Conservation (phyloP, 2,888 invertebrate genomes). For the Coenonympha glycerion region DNA sequence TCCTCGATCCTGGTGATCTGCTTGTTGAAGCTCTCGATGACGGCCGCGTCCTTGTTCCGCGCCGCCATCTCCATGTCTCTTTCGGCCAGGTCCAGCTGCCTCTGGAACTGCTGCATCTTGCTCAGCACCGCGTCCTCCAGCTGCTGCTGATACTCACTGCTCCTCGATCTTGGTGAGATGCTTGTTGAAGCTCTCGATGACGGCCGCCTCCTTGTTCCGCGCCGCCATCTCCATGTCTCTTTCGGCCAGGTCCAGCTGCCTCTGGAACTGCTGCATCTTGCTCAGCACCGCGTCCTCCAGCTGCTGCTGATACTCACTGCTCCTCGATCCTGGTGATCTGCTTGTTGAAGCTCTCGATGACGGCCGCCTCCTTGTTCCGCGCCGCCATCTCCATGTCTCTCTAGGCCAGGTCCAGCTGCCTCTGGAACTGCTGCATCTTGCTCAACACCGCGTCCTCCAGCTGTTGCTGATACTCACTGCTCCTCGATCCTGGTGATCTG, state of each 20-base stretch:
- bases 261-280: constrained; percentile 84
- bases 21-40: constrained; percentile 82
- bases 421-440: no score
- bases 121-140: constrained; percentile 84
- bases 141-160: constrained; percentile 76
- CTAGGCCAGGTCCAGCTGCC: no score
- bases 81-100: constrained; percentile 83
- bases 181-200: constrained; percentile 82
- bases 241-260: constrained; percentile 83
- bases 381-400: no score
- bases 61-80: constrained; percentile 78
- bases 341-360: no score
- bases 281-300: constrained; percentile 84
- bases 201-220: constrained; percentile 77
- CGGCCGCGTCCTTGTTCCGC: constrained; percentile 77
- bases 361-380: no score
- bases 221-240: constrained; percentile 78
- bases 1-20: constrained; percentile 82
- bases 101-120: constrained; percentile 84
- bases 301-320: constrained; percentile 90
- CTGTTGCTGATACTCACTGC: no score
- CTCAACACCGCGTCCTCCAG: no score
- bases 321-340: no score
- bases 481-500: no score
- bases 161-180: constrained; percentile 82